These are phyloP conservation scores for Vulpes lagopus DNA, from an alignment of 2,113 vertebrate species.

Conservation along the genomic window DNA sequence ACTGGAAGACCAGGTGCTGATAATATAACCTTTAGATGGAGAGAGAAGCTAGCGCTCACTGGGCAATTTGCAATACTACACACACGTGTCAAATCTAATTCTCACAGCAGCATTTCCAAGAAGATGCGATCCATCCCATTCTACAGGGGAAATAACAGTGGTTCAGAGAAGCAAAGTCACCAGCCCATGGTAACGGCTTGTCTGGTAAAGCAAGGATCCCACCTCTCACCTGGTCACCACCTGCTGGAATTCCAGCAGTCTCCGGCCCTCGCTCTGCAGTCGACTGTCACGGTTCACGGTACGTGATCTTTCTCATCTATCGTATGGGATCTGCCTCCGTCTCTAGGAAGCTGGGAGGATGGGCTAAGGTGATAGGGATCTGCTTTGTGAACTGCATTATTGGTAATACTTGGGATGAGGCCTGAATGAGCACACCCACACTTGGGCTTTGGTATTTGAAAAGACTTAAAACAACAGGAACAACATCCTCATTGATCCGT, in stretches of 20 bases:
- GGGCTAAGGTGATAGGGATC: background rate
- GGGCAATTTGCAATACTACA: background rate
- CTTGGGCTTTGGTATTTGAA: background rate
- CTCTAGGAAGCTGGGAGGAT: background rate
- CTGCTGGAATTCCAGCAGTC: background rate
- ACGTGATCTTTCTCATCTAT: background rate
- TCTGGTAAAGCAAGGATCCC: background rate
- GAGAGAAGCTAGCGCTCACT: too few species aligned
- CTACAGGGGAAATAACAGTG: background rate
- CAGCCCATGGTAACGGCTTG: too few species aligned
- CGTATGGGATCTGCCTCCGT: background rate
- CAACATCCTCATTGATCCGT: fast-evolving
- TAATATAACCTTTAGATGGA: fast-evolving
- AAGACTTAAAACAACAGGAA: background rate
- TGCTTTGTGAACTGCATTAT: background rate
- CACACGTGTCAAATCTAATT: fast-evolving
- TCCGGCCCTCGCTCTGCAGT: background rate
- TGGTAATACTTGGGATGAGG: background rate
- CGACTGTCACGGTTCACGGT: background rate
- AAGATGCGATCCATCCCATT: background rate
- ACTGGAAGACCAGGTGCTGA: fast-evolving
- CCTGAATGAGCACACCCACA: background rate
- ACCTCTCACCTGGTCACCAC: background rate
- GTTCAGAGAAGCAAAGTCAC: background rate
- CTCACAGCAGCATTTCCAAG: background rate